Conservation (phyloP, 2,797 vertebrate species). For the Periparus ater region DNA sequence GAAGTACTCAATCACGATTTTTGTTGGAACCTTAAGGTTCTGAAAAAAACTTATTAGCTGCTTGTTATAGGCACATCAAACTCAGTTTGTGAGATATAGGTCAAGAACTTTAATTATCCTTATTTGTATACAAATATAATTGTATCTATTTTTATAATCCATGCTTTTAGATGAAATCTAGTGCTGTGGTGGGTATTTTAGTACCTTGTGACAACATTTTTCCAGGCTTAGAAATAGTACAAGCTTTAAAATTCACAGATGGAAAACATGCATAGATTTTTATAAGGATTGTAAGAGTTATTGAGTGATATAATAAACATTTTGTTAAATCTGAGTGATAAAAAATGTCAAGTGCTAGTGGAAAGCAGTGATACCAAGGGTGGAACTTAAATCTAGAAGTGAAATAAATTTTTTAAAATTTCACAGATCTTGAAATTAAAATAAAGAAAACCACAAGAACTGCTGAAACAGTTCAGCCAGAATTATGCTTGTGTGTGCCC, state of each 20-base stretch:
- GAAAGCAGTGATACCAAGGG: not conserved
- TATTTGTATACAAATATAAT: not conserved
- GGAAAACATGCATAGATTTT: not conserved
- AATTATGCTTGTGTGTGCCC: not conserved
- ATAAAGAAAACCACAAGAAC: not conserved
- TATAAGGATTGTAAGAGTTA: not conserved
- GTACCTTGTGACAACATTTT: not conserved
- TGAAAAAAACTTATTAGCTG: not conserved
- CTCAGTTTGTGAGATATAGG: not conserved
- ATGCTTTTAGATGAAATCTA: not conserved
- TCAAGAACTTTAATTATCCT: not conserved
- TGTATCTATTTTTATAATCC: not conserved
- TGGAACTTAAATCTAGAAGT: not conserved
- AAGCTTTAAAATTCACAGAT: not conserved
- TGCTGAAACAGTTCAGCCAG: not conserved
- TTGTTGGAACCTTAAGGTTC: not conserved
- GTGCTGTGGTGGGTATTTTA: not conserved
- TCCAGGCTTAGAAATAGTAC: not conserved
- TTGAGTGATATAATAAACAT: not conserved
- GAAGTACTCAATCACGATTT: not conserved
- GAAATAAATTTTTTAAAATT: not conserved
- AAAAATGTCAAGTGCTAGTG: not conserved
- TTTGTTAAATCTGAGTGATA: not conserved
- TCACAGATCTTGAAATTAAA: not conserved
- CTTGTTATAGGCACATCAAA: not conserved